phyloP scores from a whole-genome alignment of 2,113 vertebrate species.

The Vulpes ferrilata region DNA sequence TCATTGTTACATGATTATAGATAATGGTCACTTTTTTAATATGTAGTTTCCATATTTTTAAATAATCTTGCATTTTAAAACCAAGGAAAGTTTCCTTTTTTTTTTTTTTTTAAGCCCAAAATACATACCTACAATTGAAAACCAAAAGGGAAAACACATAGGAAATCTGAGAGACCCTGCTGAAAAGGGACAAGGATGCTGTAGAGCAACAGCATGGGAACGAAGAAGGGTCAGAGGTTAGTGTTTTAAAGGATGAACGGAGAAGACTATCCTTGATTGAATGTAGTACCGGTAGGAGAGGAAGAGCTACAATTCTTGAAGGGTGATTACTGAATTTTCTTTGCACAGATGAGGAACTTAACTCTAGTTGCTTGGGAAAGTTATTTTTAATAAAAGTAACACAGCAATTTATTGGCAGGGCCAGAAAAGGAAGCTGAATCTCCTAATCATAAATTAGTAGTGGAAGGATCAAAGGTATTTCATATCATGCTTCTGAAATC shows the following conservation, averaged over 20 bases:
- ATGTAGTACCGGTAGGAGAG: neutral
- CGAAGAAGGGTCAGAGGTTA: neutral
- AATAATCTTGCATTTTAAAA: conserved; percentile 42
- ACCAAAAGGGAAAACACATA: neutral
- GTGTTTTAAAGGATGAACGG: neutral
- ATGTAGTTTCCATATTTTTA: neutral
- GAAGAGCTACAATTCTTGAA: neutral
- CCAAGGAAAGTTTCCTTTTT: neutral
- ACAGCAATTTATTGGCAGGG: neutral
- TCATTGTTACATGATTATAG: neutral
- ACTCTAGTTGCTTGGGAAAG: neutral
- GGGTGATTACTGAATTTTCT: neutral
- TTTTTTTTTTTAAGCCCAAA: neutral
- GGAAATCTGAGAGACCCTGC: neutral
- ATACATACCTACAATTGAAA: neutral
- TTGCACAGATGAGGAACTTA: neutral
- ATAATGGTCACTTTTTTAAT: neutral
- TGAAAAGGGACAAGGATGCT: neutral
- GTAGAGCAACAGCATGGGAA: neutral
- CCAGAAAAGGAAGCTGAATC: neutral
- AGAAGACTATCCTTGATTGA: neutral
- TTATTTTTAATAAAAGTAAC: neutral
- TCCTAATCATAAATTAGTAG: neutral
- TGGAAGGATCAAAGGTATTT: neutral
- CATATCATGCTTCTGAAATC: neutral